Conservation (phyloP, 2,888 invertebrate species). For the Pristionchus fissidentatus region DNA sequence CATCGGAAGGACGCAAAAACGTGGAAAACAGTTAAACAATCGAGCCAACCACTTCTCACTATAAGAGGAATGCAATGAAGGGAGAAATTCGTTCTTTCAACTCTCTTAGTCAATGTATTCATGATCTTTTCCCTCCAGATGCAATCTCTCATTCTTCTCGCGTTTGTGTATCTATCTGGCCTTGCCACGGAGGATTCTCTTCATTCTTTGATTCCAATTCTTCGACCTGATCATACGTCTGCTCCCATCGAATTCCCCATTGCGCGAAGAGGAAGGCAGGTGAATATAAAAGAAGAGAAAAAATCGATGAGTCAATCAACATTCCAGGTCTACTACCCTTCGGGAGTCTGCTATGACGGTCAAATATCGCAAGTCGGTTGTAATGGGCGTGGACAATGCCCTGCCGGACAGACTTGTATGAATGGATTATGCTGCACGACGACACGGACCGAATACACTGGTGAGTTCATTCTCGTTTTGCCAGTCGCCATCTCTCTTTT, state of each 20-base stretch:
- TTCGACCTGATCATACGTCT: not conserved
- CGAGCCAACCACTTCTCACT: not conserved
- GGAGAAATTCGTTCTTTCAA: not conserved
- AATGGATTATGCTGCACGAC: slow-evolving; percentile 72
- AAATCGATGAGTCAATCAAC: not conserved
- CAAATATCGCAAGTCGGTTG: slow-evolving; percentile 69
- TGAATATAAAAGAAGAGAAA: not conserved
- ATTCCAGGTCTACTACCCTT: slow-evolving; percentile 26
- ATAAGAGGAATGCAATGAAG: not conserved
- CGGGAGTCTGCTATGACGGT: slow-evolving; percentile 70
- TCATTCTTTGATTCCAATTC: slow-evolving; percentile 4
- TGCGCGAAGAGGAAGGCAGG: slow-evolving; percentile 26
- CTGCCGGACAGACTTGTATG: slow-evolving; percentile 66
- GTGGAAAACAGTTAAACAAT: slow-evolving; percentile 25
- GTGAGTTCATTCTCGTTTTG: slow-evolving; percentile 49
- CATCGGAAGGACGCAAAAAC: not conserved
- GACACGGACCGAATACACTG: slow-evolving; percentile 65
- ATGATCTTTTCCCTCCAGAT: not conserved
- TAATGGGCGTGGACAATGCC: slow-evolving; percentile 67
- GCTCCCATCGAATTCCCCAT: slow-evolving; percentile 32
- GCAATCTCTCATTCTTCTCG: not conserved
- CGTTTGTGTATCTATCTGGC: not conserved
- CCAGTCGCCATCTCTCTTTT: slow-evolving; percentile 7
- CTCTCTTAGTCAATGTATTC: not conserved
- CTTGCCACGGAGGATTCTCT: not conserved